Conservation (phyloP, 2,797 vertebrate species). For the Pseudochromis fuscus region DNA sequence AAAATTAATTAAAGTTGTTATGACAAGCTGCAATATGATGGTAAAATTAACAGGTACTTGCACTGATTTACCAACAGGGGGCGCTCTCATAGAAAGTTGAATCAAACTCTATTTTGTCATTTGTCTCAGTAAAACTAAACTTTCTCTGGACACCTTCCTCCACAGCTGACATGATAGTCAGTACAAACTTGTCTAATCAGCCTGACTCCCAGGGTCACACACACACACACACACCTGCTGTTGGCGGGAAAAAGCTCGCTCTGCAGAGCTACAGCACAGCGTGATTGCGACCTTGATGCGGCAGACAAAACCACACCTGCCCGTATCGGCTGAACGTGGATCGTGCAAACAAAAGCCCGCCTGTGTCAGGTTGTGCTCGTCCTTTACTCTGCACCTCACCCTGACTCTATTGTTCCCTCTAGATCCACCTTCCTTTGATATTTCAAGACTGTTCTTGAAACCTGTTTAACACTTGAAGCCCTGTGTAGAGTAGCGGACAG, state of each 20-base stretch:
- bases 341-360: not conserved
- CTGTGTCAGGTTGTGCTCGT: not conserved
- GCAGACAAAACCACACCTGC: conserved; percentile 54
- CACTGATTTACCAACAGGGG: conserved; percentile 21
- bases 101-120: not conserved
- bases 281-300: conserved; percentile 25
- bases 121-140: not conserved
- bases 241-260: not conserved
- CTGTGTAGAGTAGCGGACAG: not conserved
- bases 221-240: conserved; percentile 17
- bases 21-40: too few relatives aligned
- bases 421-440: too few relatives aligned
- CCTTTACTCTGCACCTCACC: not conserved
- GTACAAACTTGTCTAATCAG: conserved; percentile 36
- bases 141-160: conserved; percentile 19
- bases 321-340: fast-evolving
- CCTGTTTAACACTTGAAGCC: not conserved
- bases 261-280: conserved; percentile 1
- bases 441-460: too few relatives aligned
- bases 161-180: conserved; percentile 33
- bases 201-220: conserved; percentile 33
- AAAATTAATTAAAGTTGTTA: not conserved
- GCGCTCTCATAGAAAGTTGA: not conserved
- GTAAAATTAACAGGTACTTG: not conserved
- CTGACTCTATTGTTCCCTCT: not conserved